Evolutionary conservation across 2,113 vertebrate genomes (phyloP).

Genomic region (Calyptommatus sinebrachiatus): DNA sequence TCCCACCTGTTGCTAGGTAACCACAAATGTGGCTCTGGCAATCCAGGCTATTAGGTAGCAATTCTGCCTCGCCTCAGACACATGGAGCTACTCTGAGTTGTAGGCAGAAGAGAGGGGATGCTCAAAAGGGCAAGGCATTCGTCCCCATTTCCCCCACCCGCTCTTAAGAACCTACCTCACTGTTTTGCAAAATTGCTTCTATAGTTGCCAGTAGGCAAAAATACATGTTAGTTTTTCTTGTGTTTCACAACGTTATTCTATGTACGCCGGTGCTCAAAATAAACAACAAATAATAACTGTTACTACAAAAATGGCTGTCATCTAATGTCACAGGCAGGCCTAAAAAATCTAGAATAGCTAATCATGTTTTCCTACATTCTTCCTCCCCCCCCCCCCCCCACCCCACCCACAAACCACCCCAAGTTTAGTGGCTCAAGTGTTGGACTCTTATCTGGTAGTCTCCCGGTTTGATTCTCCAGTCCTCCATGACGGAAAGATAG

Average conservation of each 20-base stretch:
- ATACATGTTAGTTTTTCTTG: background rate
- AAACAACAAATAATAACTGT: no score
- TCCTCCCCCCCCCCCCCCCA: no score
- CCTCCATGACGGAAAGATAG: no score
- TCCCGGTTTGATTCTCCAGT: no score
- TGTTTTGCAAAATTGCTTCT: background rate
- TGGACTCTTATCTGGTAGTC: no score
- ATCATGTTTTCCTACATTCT: background rate
- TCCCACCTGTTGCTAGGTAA: conserved; percentile 64
- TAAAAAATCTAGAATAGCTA: background rate
- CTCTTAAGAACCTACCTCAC: background rate
- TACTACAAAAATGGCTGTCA: no score
- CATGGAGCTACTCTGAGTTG: conserved; percentile 45
- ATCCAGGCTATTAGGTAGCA: conserved; percentile 48
- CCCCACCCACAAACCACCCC: no score
- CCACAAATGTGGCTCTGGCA: conserved; percentile 34
- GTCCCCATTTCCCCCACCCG: background rate
- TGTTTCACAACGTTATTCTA: background rate
- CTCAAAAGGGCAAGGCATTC: background rate
- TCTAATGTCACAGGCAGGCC: background rate
- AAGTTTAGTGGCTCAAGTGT: no score
- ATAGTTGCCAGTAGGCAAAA: background rate
- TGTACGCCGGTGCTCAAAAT: background rate
- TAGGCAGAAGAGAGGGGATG: conserved; percentile 38
- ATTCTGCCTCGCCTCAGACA: conserved; percentile 43